Evolutionary conservation across 2,797 vertebrate genomes (phyloP).

Genomic region (Etheostoma nigrum): DNA sequence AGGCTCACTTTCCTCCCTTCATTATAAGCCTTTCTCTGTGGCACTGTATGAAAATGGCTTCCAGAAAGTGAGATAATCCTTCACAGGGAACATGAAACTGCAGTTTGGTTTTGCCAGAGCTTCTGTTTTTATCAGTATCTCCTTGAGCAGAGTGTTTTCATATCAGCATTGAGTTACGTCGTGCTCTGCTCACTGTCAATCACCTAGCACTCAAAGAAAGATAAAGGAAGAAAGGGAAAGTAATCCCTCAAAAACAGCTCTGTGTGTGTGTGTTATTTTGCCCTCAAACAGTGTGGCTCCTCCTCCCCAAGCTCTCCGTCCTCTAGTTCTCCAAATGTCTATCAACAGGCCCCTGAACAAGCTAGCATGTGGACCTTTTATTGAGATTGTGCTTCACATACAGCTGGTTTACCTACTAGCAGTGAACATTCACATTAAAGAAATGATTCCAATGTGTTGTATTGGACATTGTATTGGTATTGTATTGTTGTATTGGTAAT

Average conservation of each 20-base stretch:
- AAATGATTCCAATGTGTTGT: too few species aligned
- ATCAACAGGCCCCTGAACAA: too few species aligned
- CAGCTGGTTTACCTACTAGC: background rate
- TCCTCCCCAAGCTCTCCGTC: too few species aligned
- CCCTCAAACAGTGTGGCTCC: too few species aligned
- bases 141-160: constrained; percentile 37
- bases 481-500: background rate
- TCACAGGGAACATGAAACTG: constrained; percentile 17
- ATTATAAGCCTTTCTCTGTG: constrained; percentile 1
- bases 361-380: too few species aligned
- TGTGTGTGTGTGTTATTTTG: background rate
- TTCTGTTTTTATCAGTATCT: constrained; percentile 53
- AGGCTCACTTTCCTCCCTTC: background rate
- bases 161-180: constrained; percentile 18
- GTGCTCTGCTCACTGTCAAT: constrained; percentile 47
- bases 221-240: constrained; percentile 31
- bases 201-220: constrained; percentile 32
- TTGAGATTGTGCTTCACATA: background rate
- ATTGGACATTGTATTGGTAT: background rate
- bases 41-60: constrained; percentile 12
- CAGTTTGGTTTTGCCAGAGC: constrained; percentile 15
- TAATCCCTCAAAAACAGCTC: constrained; percentile 26
- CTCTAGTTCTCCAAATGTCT: too few species aligned
- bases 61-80: constrained; percentile 24
- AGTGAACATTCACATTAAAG: background rate